Evolutionary conservation across 1,140 invertebrate species (phyloP), one percentile per base, ranked within the genome.

Genomic region (Phthorimaea operculella): DNA sequence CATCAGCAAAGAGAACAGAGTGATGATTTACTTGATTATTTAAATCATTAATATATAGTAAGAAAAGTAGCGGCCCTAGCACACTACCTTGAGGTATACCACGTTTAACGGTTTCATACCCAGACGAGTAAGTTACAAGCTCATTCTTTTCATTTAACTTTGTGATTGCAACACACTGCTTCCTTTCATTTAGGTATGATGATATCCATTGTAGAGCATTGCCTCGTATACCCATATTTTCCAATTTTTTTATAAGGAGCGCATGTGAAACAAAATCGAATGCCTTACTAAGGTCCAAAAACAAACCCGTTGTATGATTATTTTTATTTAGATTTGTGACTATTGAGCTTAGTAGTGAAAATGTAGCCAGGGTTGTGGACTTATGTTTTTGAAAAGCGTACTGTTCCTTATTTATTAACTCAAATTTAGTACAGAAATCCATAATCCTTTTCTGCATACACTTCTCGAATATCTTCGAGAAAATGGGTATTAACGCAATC

Each of bases 391-490:
- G 34, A 21, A 53, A 53, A 5, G 34, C 51, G 42, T 10, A 39
- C n/a, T 53, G 51, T 18, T 42, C 51, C 11, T 12, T 10, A 9
- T 39, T 44, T 42, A 53, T n/a, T 33, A 52, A n/a, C 5, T 52
- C 14, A 52, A 21, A 21, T 52, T 17, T 50, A 50, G 15, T 21
- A 50, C 12, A 10, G 21, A 50, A 50, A 11, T 21, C 17, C 12
- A 18, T 9, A 15, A 50, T 8, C 17, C 48, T 17, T 42, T 42
- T 42, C 9, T 34, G 33, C 54, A 55, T 55, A 4, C 21, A 17
- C 14, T 55, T 55, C 17, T 55, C 54, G 10, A 47, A 45, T 28
- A 54, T 14, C 15, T 54, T 54, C n/a, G 52, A 54, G 12, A 54
- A 14, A 7, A 47, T 33, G 5, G 52, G 42, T 47, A 54, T 33